phyloP scores from a whole-genome alignment of 2,797 vertebrate genomes.

The Rhynchonycteris naso region DNA sequence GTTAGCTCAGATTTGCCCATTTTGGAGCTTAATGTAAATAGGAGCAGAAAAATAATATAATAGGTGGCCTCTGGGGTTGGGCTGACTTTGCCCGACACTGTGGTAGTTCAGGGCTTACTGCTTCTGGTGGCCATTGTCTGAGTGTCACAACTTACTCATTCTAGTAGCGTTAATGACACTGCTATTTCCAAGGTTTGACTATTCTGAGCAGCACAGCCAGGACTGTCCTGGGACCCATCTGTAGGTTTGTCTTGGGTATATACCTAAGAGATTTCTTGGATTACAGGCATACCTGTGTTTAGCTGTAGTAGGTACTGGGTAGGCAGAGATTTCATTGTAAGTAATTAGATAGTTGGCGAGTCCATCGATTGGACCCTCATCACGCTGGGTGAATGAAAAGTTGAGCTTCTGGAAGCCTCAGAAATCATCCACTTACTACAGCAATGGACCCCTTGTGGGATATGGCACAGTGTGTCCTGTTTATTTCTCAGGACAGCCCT shows the following conservation, averaged over 20 bases:
- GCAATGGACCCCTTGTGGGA: neutral
- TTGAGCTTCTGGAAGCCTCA: neutral
- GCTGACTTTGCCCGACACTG: rapidly evolving
- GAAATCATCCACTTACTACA: rapidly evolving
- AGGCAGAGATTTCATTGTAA: neutral
- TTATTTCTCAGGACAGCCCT: rapidly evolving
- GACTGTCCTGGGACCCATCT: neutral
- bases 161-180: neutral
- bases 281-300: rapidly evolving
- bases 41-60: rapidly evolving
- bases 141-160: neutral
- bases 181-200: neutral
- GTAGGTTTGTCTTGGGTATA: rapidly evolving
- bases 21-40: no score
- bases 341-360: neutral
- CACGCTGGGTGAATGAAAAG: neutral
- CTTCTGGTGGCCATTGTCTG: rapidly evolving
- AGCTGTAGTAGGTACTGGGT: no score
- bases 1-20: neutral
- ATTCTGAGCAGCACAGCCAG: neutral
- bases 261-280: rapidly evolving
- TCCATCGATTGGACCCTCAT: neutral
- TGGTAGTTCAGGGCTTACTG: rapidly evolving
- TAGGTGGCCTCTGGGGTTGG: rapidly evolving
- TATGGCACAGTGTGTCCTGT: rapidly evolving